These are phyloP conservation scores for Diarsia dahlii DNA, from an alignment of 2,888 invertebrate genomes.

Conservation along the genomic window DNA sequence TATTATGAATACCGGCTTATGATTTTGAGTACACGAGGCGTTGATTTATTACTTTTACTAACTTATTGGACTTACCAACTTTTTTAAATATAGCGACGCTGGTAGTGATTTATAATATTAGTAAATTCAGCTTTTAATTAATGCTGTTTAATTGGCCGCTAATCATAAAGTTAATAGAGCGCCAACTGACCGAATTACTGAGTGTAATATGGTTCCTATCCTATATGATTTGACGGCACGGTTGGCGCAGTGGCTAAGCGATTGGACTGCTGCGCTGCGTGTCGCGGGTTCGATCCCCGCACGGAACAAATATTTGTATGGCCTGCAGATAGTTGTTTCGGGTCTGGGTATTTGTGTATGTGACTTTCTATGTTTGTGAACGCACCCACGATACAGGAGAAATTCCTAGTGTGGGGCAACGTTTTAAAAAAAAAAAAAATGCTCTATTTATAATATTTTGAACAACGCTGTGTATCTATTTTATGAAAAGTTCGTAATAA, in stretches of 20 bases:
- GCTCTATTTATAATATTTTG: neutral
- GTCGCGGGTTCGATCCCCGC: too few relatives aligned
- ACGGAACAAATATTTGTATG: too few relatives aligned
- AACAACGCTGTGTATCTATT: neutral
- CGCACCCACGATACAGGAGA: too few relatives aligned
- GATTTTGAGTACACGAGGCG: neutral
- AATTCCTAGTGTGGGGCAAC: too few relatives aligned
- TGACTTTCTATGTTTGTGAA: too few relatives aligned
- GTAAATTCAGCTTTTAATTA: slow-evolving; percentile 18
- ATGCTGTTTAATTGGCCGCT: slow-evolving; percentile 41
- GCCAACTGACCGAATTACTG: slow-evolving; percentile 67
- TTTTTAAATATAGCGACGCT: neutral
- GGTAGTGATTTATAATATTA: neutral
- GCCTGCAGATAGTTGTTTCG: too few relatives aligned
- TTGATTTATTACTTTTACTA: neutral
- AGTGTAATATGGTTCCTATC: too few relatives aligned
- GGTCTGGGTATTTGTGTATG: too few relatives aligned
- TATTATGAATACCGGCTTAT: slow-evolving; percentile 2
- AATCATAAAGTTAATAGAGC: slow-evolving; percentile 75
- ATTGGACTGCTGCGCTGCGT: too few relatives aligned
- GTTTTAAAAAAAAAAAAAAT: too few relatives aligned
- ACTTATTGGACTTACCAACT: neutral
- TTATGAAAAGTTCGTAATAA: neutral
- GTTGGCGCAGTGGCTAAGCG: too few relatives aligned
- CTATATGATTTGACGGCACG: too few relatives aligned